Evolutionary conservation across 2,888 invertebrate species (phyloP).

Genomic region (Erebia ligea): DNA sequence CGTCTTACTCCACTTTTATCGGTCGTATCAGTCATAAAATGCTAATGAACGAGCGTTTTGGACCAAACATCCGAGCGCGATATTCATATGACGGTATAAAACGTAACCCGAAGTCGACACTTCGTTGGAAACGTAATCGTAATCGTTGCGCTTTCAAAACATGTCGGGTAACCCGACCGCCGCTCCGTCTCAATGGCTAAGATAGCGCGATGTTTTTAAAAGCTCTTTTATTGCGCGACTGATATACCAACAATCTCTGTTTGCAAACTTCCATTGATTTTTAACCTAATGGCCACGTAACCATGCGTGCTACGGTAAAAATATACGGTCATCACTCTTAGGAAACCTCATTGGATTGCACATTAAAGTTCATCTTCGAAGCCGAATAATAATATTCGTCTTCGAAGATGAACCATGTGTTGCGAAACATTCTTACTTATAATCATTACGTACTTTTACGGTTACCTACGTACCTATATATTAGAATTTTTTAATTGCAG

Average conservation of each 20-base stretch:
- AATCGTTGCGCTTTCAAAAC: conserved; percentile 80
- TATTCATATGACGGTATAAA: conserved; percentile 82
- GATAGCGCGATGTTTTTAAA: conserved; percentile 78
- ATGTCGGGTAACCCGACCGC: conserved; percentile 75
- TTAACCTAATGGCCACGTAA: not conserved
- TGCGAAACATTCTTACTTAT: not conserved
- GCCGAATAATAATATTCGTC: not conserved
- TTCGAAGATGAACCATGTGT: not conserved
- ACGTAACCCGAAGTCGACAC: conserved; percentile 80
- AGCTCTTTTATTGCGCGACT: conserved; percentile 78
- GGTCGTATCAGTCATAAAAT: conserved; percentile 83
- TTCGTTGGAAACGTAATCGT: conserved; percentile 79
- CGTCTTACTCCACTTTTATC: conserved; percentile 82
- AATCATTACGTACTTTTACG: too few species aligned
- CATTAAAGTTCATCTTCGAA: not conserved
- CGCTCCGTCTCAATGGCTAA: conserved; percentile 63
- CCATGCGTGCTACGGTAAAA: not conserved
- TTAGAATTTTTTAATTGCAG: not conserved
- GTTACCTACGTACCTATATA: not conserved
- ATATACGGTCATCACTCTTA: conserved; percentile 10
- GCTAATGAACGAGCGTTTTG: conserved; percentile 80
- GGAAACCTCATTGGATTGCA: not conserved
- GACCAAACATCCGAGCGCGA: conserved; percentile 82
- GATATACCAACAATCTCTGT: conserved; percentile 42
- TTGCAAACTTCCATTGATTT: conserved; percentile 23